These are phyloP conservation scores for Blennius ocellaris DNA, from an alignment of 2,113 vertebrate species.

Conservation along the genomic window DNA sequence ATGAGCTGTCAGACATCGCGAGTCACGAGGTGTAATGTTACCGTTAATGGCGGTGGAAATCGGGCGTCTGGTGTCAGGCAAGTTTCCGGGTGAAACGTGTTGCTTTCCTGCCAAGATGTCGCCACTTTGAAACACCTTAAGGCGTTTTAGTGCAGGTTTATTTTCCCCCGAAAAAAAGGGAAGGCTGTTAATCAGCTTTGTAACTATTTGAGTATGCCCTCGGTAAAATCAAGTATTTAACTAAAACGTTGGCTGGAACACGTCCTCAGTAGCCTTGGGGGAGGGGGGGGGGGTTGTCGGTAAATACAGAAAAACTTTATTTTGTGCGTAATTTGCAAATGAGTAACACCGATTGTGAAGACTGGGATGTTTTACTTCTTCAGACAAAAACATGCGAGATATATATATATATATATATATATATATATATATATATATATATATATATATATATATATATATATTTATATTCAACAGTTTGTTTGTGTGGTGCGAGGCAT, in stretches of 20 bases:
- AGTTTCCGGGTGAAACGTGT: neutral
- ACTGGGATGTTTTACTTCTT: no score
- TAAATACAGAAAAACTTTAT: no score
- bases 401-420: no score
- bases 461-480: no score
- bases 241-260: neutral
- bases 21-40: slow-evolving; percentile 11
- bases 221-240: neutral
- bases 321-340: no score
- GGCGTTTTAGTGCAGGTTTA: neutral
- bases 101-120: neutral
- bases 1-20: slow-evolving; percentile 9
- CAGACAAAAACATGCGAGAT: no score
- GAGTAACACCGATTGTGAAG: no score
- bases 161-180: no score
- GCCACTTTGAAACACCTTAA: neutral
- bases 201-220: neutral
- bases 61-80: neutral
- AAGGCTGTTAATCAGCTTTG: neutral
- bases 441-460: no score
- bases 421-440: no score
- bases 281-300: neutral
- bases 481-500: no score
- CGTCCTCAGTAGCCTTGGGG: neutral
- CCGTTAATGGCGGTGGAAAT: neutral